phyloP scores from a whole-genome alignment of 2,113 vertebrate genomes.

The Pimephales promelas region DNA sequence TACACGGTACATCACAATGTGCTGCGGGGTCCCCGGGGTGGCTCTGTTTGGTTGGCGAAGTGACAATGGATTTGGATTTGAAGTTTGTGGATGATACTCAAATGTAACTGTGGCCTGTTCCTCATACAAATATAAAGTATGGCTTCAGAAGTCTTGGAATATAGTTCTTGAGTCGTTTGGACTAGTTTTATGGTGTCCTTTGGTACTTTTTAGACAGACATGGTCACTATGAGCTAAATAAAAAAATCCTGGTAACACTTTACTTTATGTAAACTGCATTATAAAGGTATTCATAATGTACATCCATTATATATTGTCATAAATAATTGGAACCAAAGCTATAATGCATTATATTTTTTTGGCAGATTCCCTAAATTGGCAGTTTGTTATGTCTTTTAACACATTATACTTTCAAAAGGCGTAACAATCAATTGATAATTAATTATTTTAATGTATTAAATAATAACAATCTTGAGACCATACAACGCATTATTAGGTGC shows the following conservation, averaged over 20 bases:
- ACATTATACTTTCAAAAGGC: too few species aligned
- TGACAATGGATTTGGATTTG: conserved; percentile 62
- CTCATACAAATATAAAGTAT: not conserved
- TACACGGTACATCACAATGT: conserved; percentile 48
- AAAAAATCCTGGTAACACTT: not conserved
- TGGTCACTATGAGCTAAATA: not conserved
- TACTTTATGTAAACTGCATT: too few species aligned
- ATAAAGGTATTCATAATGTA: too few species aligned
- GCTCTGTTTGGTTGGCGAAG: conserved; percentile 49
- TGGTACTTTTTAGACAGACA: not conserved
- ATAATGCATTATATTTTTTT: too few species aligned
- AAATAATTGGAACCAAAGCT: too few species aligned
- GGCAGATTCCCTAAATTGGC: too few species aligned
- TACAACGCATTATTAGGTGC: too few species aligned
- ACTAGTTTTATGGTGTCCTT: not conserved
- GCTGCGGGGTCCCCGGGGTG: conserved; percentile 46
- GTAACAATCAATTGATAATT: too few species aligned
- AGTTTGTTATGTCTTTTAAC: too few species aligned
- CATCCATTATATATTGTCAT: too few species aligned
- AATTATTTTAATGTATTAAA: too few species aligned
- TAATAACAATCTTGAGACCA: too few species aligned
- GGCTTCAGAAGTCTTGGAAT: not conserved
- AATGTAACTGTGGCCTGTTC: not conserved
- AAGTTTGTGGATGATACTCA: conserved; percentile 45
- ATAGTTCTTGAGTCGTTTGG: not conserved